A percentile compares a stretch with the other conserved stretches of the same genome.
These are phyloP conservation scores for Cyprinus carpio DNA, from an alignment of 2,113 vertebrate genomes.

Conservation along the genomic window DNA sequence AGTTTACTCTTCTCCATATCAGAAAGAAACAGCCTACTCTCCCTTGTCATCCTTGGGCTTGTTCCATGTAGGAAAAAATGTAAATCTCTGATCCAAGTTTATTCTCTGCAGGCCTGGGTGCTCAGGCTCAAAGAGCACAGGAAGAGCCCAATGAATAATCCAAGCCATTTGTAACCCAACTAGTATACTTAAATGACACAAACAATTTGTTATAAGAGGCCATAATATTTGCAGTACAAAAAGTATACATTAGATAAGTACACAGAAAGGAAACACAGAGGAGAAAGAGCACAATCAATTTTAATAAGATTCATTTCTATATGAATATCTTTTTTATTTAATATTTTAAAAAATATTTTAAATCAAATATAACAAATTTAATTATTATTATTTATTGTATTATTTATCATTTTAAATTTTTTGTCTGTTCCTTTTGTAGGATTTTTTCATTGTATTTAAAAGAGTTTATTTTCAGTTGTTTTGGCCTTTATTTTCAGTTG, in stretches of 20 bases:
- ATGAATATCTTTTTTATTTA: no score
- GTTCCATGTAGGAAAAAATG: constrained; percentile 33
- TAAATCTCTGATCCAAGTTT: constrained; percentile 48
- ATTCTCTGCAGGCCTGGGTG: constrained; percentile 36
- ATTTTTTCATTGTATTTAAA: no score
- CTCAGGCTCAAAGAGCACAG: constrained; percentile 21
- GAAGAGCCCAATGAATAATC: constrained; percentile 26
- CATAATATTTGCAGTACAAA: no score
- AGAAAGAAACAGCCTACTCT: constrained; percentile 4
- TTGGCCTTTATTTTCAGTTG: no score
- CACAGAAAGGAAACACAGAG: neutral
- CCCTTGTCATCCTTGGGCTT: constrained; percentile 11
- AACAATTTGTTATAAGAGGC: no score
- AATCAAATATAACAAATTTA: no score
- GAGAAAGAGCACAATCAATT: neutral
- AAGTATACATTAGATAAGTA: neutral
- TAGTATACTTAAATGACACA: neutral
- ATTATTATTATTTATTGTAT: no score
- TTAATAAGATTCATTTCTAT: neutral
- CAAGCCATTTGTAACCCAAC: neutral
- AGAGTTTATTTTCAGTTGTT: no score
- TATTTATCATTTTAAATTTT: no score
- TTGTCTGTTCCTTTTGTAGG: no score
- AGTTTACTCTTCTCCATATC: constrained; percentile 24
- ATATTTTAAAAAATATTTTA: no score